A percentile compares a stretch with the other conserved stretches of the same genome.
Conservation (phyloP, 2,113 vertebrate genomes). For the Tetrao urogallus region DNA sequence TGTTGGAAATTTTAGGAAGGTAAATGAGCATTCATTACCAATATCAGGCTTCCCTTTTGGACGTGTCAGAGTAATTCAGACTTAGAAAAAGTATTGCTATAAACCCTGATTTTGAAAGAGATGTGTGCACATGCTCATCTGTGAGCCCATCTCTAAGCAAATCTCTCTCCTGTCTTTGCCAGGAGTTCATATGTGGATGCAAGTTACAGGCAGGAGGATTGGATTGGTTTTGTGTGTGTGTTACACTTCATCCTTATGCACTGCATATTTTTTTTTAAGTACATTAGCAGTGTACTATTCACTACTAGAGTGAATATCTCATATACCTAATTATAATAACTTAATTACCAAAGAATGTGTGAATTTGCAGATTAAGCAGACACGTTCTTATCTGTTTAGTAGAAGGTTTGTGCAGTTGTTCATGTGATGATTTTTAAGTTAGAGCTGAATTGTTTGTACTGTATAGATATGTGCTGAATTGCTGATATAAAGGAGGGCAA, state of each 20-base stretch:
- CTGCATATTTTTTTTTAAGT: background rate
- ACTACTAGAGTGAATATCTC: background rate
- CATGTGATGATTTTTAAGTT: background rate
- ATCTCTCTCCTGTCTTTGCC: slow-evolving; percentile 12
- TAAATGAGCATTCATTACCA: slow-evolving; percentile 68
- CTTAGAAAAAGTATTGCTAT: background rate
- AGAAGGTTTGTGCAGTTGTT: slow-evolving; percentile 22
- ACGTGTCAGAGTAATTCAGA: background rate
- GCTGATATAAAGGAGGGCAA: background rate
- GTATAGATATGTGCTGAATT: background rate
- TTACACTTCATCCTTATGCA: background rate
- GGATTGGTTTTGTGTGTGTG: background rate
- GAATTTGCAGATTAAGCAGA: background rate
- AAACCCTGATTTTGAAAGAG: slow-evolving; percentile 15
- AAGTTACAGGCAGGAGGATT: background rate
- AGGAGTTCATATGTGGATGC: background rate
- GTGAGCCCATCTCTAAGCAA: background rate
- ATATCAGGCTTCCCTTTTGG: background rate
- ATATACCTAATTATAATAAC: background rate
- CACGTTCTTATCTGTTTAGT: background rate
- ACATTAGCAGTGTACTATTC: background rate
- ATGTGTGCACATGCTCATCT: background rate
- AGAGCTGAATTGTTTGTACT: background rate
- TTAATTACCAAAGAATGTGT: background rate
- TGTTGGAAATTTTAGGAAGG: slow-evolving; percentile 99